phyloP scores from a whole-genome alignment of 2,888 invertebrate genomes.

The Diarsia brunnea region DNA sequence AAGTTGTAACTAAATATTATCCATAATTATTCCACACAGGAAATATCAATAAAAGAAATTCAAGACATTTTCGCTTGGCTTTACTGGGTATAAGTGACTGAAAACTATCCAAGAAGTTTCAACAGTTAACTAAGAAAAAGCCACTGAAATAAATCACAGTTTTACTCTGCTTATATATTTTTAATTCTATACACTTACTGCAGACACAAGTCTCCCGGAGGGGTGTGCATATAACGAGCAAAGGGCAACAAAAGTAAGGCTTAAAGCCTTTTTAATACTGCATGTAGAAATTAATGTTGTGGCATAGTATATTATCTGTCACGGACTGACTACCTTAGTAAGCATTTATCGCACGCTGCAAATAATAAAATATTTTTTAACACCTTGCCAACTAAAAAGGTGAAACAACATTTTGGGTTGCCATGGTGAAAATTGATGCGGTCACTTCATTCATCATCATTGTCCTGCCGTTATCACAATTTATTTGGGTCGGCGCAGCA shows the following conservation, averaged over 20 bases:
- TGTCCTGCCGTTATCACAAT: too few relatives aligned
- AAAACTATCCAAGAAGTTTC: neutral
- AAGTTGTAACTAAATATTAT: neutral
- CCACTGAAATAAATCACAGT: neutral
- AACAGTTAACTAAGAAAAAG: neutral
- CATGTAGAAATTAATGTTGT: constrained; percentile 38
- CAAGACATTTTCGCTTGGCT: neutral
- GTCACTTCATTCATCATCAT: neutral
- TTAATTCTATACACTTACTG: constrained; percentile 12
- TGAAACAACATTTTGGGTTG: neutral
- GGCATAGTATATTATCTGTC: constrained; percentile 24
- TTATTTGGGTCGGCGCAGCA: too few relatives aligned
- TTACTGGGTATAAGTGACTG: neutral
- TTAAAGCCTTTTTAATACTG: constrained; percentile 31
- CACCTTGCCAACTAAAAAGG: neutral
- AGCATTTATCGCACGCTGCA: constrained; percentile 6
- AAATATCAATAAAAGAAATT: too few relatives aligned
- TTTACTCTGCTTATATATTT: constrained; percentile 4
- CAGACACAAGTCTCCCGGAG: constrained; percentile 26
- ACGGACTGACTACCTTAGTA: constrained; percentile 32
- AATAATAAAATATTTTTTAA: neutral
- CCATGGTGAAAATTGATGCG: neutral
- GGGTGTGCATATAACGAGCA: constrained; percentile 19
- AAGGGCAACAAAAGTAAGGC: constrained; percentile 39
- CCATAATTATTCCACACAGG: neutral